Percentiles rank a stretch among this genome's conserved stretches.
These are phyloP conservation scores for Philopedon plagiatum DNA, from an alignment of 2,888 invertebrate genomes.

Conservation along the genomic window DNA sequence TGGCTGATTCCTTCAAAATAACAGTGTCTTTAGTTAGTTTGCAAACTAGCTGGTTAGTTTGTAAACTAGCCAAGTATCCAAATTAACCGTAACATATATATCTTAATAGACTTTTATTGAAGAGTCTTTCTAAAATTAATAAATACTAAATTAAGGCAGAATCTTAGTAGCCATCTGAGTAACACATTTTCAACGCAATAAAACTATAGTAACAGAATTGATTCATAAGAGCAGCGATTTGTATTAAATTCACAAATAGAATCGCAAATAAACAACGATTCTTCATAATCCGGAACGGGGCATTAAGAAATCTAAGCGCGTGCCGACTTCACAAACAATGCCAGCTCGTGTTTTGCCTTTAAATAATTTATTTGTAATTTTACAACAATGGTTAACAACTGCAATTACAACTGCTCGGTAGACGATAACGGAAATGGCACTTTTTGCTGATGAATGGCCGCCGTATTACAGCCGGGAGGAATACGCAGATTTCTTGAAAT, in stretches of 20 bases:
- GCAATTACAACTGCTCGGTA: conserved; percentile 1
- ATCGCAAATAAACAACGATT: background rate
- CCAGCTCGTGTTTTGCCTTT: conserved; percentile 4
- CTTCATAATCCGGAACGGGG: conserved; percentile 3
- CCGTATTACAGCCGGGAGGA: background rate
- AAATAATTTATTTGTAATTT: conserved; percentile 12
- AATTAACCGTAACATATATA: too few species aligned
- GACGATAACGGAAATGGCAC: conserved; percentile 10
- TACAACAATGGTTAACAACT: conserved; percentile 14
- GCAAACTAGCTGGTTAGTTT: too few species aligned
- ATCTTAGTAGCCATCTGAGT: too few species aligned
- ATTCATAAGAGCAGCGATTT: background rate
- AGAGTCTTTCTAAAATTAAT: too few species aligned
- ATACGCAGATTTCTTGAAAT: background rate
- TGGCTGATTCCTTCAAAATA: too few species aligned
- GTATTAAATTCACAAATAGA: background rate
- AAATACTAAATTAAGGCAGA: too few species aligned
- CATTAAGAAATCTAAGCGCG: background rate
- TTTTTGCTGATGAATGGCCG: conserved; percentile 15
- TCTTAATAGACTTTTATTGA: too few species aligned
- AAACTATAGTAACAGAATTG: background rate
- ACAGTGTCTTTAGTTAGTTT: too few species aligned
- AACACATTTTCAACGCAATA: background rate
- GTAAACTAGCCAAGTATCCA: too few species aligned
- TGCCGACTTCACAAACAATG: conserved; percentile 6